Evolutionary conservation across 2,113 vertebrate genomes (phyloP).

Genomic region (Castor canadensis): DNA sequence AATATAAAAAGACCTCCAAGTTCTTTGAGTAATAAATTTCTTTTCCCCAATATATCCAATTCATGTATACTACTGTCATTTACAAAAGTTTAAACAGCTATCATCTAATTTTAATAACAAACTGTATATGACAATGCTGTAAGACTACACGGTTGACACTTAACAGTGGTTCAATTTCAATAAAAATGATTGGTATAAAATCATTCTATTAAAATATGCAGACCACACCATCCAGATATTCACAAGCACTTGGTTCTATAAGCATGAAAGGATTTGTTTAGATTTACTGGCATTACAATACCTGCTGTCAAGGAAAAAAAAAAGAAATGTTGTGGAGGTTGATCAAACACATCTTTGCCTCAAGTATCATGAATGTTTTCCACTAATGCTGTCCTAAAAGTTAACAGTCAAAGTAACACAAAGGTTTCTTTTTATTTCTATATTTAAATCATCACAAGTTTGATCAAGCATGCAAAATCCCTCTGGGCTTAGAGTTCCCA

Average conservation of each 20-base stretch:
- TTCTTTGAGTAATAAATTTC: constrained; percentile 14
- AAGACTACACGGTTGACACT: neutral
- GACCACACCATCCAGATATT: neutral
- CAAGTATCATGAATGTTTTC: constrained; percentile 68
- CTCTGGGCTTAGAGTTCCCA: constrained; percentile 75
- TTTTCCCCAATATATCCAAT: constrained; percentile 10
- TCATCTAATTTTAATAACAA: constrained; percentile 41
- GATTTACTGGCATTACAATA: constrained; percentile 61
- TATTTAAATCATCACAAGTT: constrained; percentile 77
- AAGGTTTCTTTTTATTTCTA: constrained; percentile 78
- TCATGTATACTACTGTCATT: neutral
- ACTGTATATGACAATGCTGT: neutral
- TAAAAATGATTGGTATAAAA: constrained; percentile 42
- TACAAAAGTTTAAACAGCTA: constrained; percentile 25
- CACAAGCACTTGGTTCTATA: constrained; percentile 55
- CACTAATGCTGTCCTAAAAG: constrained; percentile 73
- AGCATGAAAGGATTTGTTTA: constrained; percentile 63
- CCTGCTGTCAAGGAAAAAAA: constrained; percentile 74
- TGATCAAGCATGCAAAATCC: constrained; percentile 78
- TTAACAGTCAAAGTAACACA: constrained; percentile 72
- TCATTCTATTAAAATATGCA: constrained; percentile 73
- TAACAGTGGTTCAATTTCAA: neutral
- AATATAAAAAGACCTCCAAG: constrained; percentile 10
- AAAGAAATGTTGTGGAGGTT: constrained; percentile 57
- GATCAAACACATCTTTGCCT: constrained; percentile 72